Percentiles rank a stretch among this genome's conserved stretches.
These are phyloP conservation scores for Haemorhous mexicanus DNA, from an alignment of 2,113 vertebrate genomes.

Conservation along the genomic window DNA sequence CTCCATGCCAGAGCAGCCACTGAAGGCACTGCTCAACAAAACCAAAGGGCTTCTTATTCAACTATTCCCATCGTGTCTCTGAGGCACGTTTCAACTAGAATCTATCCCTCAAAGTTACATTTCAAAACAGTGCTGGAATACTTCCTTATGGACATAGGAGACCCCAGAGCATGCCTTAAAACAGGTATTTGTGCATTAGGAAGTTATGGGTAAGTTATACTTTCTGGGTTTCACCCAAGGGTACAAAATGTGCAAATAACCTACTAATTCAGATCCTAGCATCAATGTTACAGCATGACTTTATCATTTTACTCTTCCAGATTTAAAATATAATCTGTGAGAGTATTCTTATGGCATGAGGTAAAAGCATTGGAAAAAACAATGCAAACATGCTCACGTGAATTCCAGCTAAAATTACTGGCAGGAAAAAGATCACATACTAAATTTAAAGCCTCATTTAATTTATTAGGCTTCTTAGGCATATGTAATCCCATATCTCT, in stretches of 20 bases:
- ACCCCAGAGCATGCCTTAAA: background rate
- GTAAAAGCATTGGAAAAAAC: background rate
- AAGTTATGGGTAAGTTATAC: background rate
- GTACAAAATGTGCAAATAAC: background rate
- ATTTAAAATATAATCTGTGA: background rate
- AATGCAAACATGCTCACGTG: background rate
- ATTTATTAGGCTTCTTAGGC: background rate
- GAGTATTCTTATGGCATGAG: background rate
- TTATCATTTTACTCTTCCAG: background rate
- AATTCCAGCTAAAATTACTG: background rate
- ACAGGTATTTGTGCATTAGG: background rate
- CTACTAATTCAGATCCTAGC: background rate
- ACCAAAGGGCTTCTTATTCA: background rate
- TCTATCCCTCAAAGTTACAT: background rate
- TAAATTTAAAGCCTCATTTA: background rate
- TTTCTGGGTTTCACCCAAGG: background rate
- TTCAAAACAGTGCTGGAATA: background rate
- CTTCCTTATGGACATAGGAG: background rate
- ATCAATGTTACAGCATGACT: background rate
- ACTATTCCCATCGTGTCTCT: background rate
- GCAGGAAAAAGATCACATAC: background rate
- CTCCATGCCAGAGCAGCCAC: conserved; percentile 81
- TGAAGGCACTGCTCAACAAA: conserved; percentile 75
- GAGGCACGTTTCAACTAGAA: background rate
- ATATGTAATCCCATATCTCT: background rate